Base-by-base conservation (phyloP, 23 tunicate genomes). In the Trididemnum clinides region DNA sequence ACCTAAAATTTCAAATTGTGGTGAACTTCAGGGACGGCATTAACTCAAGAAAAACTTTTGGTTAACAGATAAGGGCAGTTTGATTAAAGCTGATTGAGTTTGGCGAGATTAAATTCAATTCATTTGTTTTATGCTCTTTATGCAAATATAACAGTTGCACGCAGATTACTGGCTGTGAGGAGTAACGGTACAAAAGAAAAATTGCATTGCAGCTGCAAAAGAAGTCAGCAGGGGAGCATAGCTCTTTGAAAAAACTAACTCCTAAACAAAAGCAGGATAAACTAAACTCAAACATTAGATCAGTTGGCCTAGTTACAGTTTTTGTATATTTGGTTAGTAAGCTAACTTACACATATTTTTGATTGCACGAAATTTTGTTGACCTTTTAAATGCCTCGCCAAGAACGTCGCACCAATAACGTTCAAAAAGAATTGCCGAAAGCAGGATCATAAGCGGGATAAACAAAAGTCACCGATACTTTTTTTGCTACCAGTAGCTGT, bases 391-490 rank as follows among this genome's bases (percentile, higher is more conserved):
- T 66, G 37, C 37, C 37, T 66, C 75, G 75, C 75, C 30, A 66
- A 66, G 75, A 66, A 66, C 75, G 75, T 31, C 75, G 37, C 37
- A 66, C 37, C 36, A 66, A 66, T 66, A 31, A 66, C 37, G 75
- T 66, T 66, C 37, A 31, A 37, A 66, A 66, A 66, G 37, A 66
- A 3, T 31, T 66, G 75, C 6, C 75, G 31, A 66, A 66, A 66
- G 36, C 75, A 66, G 75, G 75, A 66, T 66, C 75, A 28, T 29
- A 36, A 66, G 75, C 75, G 75, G 75, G 75, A 31, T 37, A 66
- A 66, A 66, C 37, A 66, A 66, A 66, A 66, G 31, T 66, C 75
- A 66, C 75, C 36, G 75, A 66, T 66, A 66, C 75, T 66, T 66
- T 66, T 31, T 66, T 66, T 66, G 75, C 75, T 66, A 66, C 75